phyloP scores from a whole-genome alignment of 1,140 invertebrate genomes.

The Apis dorsata region DNA sequence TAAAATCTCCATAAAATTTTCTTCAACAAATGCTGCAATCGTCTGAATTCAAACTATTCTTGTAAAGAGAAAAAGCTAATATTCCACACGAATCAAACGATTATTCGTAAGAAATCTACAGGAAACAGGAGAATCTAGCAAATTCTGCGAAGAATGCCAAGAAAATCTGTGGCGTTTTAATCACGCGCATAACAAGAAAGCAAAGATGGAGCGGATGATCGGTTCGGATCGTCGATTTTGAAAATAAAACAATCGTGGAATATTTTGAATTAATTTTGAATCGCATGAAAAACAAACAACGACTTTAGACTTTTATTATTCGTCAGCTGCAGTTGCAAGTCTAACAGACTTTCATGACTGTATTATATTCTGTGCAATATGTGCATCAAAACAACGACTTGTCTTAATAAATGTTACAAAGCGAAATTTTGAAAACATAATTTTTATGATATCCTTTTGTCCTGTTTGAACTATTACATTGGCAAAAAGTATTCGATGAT shows the following conservation, averaged over 20 bases:
- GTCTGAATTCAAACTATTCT: neutral
- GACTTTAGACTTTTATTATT: slow-evolving; percentile 51
- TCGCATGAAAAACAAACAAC: neutral
- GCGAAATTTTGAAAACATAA: slow-evolving; percentile 43
- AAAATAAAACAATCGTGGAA: slow-evolving; percentile 3
- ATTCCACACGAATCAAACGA: neutral
- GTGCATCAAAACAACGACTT: slow-evolving; percentile 52
- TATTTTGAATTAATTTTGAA: neutral
- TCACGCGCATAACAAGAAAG: neutral
- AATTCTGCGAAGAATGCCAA: neutral
- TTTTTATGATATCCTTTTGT: slow-evolving; percentile 32
- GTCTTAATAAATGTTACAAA: slow-evolving; percentile 56
- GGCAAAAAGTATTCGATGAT: too few relatives aligned
- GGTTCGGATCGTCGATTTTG: neutral
- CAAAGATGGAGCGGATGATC: neutral
- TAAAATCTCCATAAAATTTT: neutral
- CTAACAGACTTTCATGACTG: slow-evolving; percentile 49
- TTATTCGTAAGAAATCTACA: neutral
- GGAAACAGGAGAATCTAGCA: neutral
- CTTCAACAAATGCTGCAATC: neutral
- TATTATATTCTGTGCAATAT: slow-evolving; percentile 55
- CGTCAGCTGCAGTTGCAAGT: slow-evolving; percentile 44
- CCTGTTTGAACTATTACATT: too few relatives aligned
- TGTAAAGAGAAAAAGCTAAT: neutral
- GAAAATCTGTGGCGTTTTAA: neutral